Evolutionary conservation across 2,113 vertebrate species (phyloP), one percentile per base, ranked within the genome.

Genomic region (Oxyura jamaicensis): DNA sequence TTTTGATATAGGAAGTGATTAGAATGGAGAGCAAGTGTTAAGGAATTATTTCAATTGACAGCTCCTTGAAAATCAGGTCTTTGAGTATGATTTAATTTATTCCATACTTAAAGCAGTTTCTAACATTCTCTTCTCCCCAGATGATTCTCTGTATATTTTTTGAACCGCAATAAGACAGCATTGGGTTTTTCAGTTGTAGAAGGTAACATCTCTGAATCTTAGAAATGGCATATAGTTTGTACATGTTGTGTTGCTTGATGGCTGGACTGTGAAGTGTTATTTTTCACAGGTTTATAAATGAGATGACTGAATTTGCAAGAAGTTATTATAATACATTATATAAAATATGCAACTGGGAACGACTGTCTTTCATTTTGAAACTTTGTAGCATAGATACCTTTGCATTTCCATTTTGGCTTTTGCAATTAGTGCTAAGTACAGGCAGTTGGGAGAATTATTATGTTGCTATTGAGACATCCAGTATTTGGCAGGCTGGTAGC

Each of bases 381-480:
- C 50, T 67, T 78, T 4, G 4, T 83, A 66, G 56, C 33, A 66
- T 44, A 53, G n/a, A 65, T 26, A 41, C 53, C 16, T 72, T 81
- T 65, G 52, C 85, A 8, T 90, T 93, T 91, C 81, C 29, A 21
- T 83, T 28, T 7, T 83, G 88, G 16, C 31, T 96, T 93, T 93
- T 91, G 46, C 23, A 62, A 71, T 60, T 53, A 39, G 25, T 52
- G 55, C 88, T 69, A 33, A 73, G 10, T 39, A 44, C 19, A 58
- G 58, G 72, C 35, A 83, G 17, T 22, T 88, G 77, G 66, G 46
- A 23, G 63, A 84, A 63, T 41, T 81, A 2, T 5, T 80, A 19
- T 56, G 21, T 58, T 88, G 60, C 68, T 83, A 3, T 83, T 85
- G 50, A 56, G 80, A 33, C 14, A 36, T 41, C 33, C 19, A 44